Conservation (phyloP, 2,113 vertebrate genomes). For the Channa argus region DNA sequence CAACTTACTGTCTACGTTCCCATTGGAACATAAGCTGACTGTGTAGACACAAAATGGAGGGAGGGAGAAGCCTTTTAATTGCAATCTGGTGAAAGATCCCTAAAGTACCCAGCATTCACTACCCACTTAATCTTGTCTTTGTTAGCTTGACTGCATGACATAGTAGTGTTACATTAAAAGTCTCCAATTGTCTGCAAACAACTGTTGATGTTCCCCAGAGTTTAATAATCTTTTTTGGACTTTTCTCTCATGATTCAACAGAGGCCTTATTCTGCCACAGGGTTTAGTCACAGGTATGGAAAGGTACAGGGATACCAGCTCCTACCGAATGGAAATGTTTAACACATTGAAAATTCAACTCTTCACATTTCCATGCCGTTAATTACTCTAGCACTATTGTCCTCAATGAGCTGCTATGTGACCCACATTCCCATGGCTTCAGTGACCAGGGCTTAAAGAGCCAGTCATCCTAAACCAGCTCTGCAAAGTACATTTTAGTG, state of each 20-base stretch:
- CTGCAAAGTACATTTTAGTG: constrained; percentile 7
- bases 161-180: neutral
- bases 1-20: constrained; percentile 69
- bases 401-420: constrained; percentile 55
- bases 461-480: constrained; percentile 34
- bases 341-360: constrained; percentile 34
- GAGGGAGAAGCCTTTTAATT: constrained; percentile 53
- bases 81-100: constrained; percentile 66
- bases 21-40: constrained; percentile 60
- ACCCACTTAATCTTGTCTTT: neutral
- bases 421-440: constrained; percentile 69
- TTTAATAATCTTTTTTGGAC: neutral
- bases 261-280: constrained; percentile 9
- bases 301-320: constrained; percentile 37
- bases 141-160: constrained; percentile 1
- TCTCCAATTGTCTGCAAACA: constrained; percentile 13
- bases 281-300: constrained; percentile 42
- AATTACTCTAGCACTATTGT: constrained; percentile 66
- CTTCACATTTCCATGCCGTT: constrained; percentile 64
- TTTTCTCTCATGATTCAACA: neutral
- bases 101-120: constrained; percentile 28
- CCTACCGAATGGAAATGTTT: constrained; percentile 58
- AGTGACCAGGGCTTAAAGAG: constrained; percentile 60
- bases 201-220: constrained; percentile 5
- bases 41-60: constrained; percentile 30